These are phyloP conservation scores for Chrysodeixis includens DNA, from an alignment of 2,888 invertebrate genomes.

Conservation along the genomic window DNA sequence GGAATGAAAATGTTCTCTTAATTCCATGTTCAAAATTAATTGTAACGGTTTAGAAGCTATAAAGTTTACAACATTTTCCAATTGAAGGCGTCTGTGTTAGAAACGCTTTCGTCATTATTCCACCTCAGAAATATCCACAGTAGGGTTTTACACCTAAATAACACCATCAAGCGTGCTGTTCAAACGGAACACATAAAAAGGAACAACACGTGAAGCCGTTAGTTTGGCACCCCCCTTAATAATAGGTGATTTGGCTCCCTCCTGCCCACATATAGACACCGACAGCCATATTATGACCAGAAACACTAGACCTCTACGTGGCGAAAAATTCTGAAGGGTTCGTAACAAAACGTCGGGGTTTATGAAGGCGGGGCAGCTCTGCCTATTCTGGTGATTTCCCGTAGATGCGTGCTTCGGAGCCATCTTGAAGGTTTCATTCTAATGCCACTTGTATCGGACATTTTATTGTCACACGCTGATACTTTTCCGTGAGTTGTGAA, in stretches of 20 bases:
- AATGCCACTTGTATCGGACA: constrained; percentile 87
- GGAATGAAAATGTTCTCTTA: constrained; percentile 40
- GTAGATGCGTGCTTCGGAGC: constrained; percentile 81
- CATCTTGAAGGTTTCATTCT: constrained; percentile 80
- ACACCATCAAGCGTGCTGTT: constrained; percentile 79
- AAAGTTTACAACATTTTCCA: constrained; percentile 47
- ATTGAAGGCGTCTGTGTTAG: constrained; percentile 36
- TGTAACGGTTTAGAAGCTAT: constrained; percentile 42
- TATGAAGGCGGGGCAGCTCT: constrained; percentile 62
- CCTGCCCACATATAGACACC: constrained; percentile 70
- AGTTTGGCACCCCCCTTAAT: constrained; percentile 87
- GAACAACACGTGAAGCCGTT: constrained; percentile 85
- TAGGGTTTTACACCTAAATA: constrained; percentile 78
- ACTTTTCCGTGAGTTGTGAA: constrained; percentile 80
- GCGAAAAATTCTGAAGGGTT: constrained; percentile 28
- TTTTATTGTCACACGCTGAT: constrained; percentile 86
- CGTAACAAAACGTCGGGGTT: neutral
- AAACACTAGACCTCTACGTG: constrained; percentile 63
- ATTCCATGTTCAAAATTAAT: constrained; percentile 44
- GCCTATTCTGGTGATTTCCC: constrained; percentile 59
- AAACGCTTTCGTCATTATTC: constrained; percentile 34
- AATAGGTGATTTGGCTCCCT: constrained; percentile 83
- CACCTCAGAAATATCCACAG: constrained; percentile 56
- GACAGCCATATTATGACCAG: constrained; percentile 65
- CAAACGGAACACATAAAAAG: constrained; percentile 85